phyloP scores from a whole-genome alignment of 92 coral and sea anemone genomes.

The Zoanthus solanderi region DNA sequence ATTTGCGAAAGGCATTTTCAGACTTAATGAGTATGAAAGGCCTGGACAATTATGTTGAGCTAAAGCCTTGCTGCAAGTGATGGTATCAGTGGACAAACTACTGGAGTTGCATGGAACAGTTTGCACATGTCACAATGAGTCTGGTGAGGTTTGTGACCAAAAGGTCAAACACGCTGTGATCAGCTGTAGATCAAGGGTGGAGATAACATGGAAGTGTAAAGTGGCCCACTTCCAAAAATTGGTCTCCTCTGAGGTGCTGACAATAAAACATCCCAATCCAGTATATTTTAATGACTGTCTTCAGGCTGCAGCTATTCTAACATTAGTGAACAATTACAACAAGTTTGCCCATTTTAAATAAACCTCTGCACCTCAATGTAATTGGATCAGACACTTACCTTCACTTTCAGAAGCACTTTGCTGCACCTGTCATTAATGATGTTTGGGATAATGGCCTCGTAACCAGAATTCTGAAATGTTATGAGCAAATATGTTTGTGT shows the following conservation, averaged over 20 bases:
- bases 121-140: constrained; percentile 6
- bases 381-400: constrained; percentile 42
- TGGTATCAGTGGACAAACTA: constrained; percentile 53
- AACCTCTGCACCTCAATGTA: constrained; percentile 33
- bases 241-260: constrained; percentile 52
- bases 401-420: constrained; percentile 47
- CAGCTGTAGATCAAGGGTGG: constrained; percentile 42
- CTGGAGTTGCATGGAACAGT: constrained; percentile 32
- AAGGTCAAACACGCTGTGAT: constrained; percentile 17
- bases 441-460: constrained; percentile 33
- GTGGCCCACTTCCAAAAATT: constrained; percentile 39
- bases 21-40: not conserved
- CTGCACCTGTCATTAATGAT: constrained; percentile 38
- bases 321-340: constrained; percentile 53
- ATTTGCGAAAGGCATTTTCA: constrained; percentile 17
- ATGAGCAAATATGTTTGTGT: constrained; percentile 1
- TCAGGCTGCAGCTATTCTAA: constrained; percentile 58
- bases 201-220: constrained; percentile 5
- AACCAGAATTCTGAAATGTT: not conserved
- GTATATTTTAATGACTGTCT: constrained; percentile 39
- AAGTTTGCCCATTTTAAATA: constrained; percentile 49
- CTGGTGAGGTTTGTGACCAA: constrained; percentile 7
- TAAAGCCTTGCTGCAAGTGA: constrained; percentile 42
- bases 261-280: not conserved
- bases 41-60: constrained; percentile 8